These are phyloP conservation scores for Odontesthes bonariensis DNA, from an alignment of 2,113 vertebrate species.

Conservation along the genomic window DNA sequence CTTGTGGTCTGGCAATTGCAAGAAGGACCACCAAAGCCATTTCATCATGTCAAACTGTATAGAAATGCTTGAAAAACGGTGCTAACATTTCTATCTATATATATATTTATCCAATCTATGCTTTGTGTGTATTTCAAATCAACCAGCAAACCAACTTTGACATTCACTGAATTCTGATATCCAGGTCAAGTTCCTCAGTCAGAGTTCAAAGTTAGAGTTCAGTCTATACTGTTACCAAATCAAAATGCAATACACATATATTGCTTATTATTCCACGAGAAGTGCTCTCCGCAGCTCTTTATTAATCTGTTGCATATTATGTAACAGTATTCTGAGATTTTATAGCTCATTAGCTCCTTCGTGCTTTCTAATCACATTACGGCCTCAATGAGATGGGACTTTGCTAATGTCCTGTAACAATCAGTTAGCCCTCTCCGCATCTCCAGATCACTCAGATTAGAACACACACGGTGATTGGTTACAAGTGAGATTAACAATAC, in stretches of 20 bases:
- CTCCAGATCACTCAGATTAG: constrained; percentile 20
- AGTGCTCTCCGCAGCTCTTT: neutral
- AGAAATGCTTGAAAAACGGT: too few relatives aligned
- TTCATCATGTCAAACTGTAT: too few relatives aligned
- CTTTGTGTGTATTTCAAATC: too few relatives aligned
- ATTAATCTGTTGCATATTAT: constrained; percentile 13
- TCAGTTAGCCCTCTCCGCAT: constrained; percentile 28
- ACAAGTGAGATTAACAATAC: constrained; percentile 19
- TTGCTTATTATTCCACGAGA: neutral
- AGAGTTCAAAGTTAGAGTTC: neutral
- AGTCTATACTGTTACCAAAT: too few relatives aligned
- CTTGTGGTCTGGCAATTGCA: too few relatives aligned
- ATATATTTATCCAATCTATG: too few relatives aligned
- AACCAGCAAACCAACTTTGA: too few relatives aligned
- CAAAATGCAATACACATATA: neutral
- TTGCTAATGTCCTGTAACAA: constrained; percentile 66
- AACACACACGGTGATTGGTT: constrained; percentile 11
- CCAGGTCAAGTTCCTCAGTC: neutral
- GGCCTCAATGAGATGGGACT: constrained; percentile 52
- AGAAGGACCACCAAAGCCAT: too few relatives aligned
- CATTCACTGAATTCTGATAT: too few relatives aligned
- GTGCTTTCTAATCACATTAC: constrained; percentile 35
- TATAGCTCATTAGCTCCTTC: constrained; percentile 34
- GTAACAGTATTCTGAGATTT: constrained; percentile 14
- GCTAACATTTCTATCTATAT: too few relatives aligned